A percentile compares a stretch with the other conserved stretches of the same genome.
phyloP scores from a whole-genome alignment of 2,113 vertebrate genomes.

The Pantherophis guttatus region DNA sequence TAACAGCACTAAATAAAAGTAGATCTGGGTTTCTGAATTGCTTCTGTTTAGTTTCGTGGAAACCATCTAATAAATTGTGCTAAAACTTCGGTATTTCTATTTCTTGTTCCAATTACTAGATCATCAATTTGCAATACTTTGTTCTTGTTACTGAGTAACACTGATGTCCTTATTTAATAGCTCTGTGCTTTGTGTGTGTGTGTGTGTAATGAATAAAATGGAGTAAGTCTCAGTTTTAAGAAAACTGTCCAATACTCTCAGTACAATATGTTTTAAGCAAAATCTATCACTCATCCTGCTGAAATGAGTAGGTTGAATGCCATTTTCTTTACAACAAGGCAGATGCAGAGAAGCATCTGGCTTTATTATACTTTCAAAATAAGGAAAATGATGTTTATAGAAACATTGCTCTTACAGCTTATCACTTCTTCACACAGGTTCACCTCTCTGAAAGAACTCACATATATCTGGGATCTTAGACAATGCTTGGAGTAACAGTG shows the following conservation, averaged over 20 bases:
- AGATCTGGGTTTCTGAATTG: not conserved
- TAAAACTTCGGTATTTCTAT: not conserved
- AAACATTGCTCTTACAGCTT: conserved; percentile 28
- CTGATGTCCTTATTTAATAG: not conserved
- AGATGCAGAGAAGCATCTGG: not conserved
- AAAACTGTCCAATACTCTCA: conserved; percentile 69
- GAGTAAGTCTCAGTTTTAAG: conserved; percentile 69
- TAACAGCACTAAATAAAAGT: not conserved
- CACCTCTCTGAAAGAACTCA: conserved; percentile 48
- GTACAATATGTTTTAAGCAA: conserved; percentile 54
- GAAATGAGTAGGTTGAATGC: not conserved
- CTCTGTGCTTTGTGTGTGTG: not conserved
- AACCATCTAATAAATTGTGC: not conserved
- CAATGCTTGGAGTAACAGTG: conserved; percentile 40
- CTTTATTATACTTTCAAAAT: conserved; percentile 56
- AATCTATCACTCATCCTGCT: not conserved
- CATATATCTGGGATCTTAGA: conserved; percentile 28
- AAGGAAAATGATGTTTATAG: conserved; percentile 60
- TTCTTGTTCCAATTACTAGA: not conserved
- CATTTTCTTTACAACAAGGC: conserved; percentile 11
- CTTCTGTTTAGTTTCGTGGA: not conserved
- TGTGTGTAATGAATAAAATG: conserved; percentile 62
- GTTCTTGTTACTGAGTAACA: not conserved
- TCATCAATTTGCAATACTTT: not conserved
- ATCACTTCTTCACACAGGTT: conserved; percentile 25